Evolutionary conservation across 2,113 vertebrate genomes (phyloP), one percentile per base, ranked within the genome.

Genomic region (Ceratotherium simum): DNA sequence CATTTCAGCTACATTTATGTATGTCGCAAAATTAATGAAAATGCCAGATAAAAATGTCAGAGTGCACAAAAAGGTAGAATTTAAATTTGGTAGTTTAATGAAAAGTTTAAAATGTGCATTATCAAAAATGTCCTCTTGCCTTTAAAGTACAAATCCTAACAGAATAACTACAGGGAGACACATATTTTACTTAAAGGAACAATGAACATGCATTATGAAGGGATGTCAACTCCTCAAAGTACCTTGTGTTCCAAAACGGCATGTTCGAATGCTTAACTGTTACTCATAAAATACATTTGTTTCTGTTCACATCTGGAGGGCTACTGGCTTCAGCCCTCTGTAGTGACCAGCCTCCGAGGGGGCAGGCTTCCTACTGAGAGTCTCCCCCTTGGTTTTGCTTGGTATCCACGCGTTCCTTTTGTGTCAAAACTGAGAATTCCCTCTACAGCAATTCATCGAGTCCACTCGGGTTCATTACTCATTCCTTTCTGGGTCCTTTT

Each of bases 11-110:
- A 98, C 99, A 97, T 99, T 99, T 99, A 99, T 99, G 98, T 99
- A 99, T 99, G 99, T 99, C 98, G 98, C 99, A 99, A 99, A 99
- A 99, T 99, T 99, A 99, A 99, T 99, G 99, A 99, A 99, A 99
- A 99, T 99, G 99, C 99, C 99, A 99, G 98, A 98, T 98, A 99
- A 99, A 99, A 99, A 99, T 99, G 99, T 99, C 98, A 99, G 98
- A 99, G 99, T 99, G 99, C 98, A 99, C 97, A 98, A 98, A 99
- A 99, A 99, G 99, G 99, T 99, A 99, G 98, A 98, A 99, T 99
- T 99, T 99, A 98, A 99, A 99, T 99, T 99, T 98, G 98, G 98
- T 98, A 98, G 98, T 98, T 99, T 98, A 99, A 99, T 99, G 99
- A 98, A 99, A 99, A 99, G 98, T 99, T 99, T 99, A 98, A 98